Conservation (phyloP, 2,888 invertebrate genomes). For the Drosophila cognata region DNA sequence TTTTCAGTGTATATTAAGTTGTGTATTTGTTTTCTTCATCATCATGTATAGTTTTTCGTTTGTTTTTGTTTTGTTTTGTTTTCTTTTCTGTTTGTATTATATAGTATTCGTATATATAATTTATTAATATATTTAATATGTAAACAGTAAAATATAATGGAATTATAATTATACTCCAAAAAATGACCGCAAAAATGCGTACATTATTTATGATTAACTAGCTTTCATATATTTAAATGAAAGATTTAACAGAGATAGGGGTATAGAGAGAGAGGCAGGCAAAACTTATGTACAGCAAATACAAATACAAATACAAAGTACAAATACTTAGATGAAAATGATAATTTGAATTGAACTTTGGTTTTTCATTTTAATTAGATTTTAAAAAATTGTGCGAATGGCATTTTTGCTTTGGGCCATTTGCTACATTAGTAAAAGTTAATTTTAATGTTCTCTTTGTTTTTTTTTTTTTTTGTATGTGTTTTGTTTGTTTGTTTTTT, state of each 20-base stretch:
- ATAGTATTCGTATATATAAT: constrained; percentile 74
- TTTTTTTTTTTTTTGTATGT: constrained; percentile 16
- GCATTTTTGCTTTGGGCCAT: constrained; percentile 53
- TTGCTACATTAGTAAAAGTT: constrained; percentile 55
- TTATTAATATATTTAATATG: constrained; percentile 59
- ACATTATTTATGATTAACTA: constrained; percentile 42
- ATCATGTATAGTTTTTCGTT: constrained; percentile 65
- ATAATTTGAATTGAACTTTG: constrained; percentile 39
- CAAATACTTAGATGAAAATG: constrained; percentile 39
- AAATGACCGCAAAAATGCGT: constrained; percentile 60
- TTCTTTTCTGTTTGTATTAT: constrained; percentile 42
- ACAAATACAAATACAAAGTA: constrained; percentile 55
- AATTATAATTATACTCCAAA: constrained; percentile 67
- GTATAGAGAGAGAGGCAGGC: constrained; percentile 39
- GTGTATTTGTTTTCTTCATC: constrained; percentile 75
- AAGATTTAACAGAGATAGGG: constrained; percentile 43
- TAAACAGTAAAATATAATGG: constrained; percentile 70
- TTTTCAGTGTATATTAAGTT: constrained; percentile 80
- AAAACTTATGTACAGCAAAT: constrained; percentile 77
- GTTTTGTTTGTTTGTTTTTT: constrained; percentile 16
- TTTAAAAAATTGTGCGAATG: constrained; percentile 59
- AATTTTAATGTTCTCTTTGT: constrained; percentile 29
- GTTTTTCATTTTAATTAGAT: constrained; percentile 21
- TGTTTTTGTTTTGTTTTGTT: constrained; percentile 43
- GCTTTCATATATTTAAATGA: constrained; percentile 45